phyloP scores from a whole-genome alignment of 2,888 invertebrate species.

The Acronicta aceris region DNA sequence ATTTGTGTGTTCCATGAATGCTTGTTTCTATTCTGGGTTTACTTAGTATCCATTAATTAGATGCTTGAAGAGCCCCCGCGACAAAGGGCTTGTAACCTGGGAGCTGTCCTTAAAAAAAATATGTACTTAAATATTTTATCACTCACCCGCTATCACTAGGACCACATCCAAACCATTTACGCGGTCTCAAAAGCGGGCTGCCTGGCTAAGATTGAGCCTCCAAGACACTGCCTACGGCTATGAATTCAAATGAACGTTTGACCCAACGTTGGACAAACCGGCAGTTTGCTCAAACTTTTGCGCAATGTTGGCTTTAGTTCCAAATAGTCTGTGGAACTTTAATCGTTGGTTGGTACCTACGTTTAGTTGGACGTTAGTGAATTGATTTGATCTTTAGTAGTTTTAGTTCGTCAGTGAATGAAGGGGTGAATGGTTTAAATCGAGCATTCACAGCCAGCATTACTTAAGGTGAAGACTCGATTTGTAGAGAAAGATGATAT shows the following conservation, averaged over 20 bases:
- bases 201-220: constrained; percentile 61
- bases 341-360: constrained; percentile 12
- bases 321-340: constrained; percentile 17
- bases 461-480: background rate
- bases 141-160: constrained; percentile 30
- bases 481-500: background rate
- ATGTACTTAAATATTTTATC: background rate
- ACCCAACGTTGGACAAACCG: constrained; percentile 32
- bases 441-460: background rate
- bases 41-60: no score
- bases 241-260: constrained; percentile 66
- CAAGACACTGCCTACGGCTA: constrained; percentile 61
- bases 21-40: no score
- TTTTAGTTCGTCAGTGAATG: constrained; percentile 1
- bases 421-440: constrained; percentile 5
- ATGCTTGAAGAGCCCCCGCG: no score
- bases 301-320: constrained; percentile 27
- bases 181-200: constrained; percentile 62
- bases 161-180: constrained; percentile 61
- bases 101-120: no score
- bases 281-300: constrained; percentile 34
- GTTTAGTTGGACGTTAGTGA: constrained; percentile 12
- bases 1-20: no score
- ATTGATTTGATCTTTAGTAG: constrained; percentile 29
- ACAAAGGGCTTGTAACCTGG: no score